Evolutionary conservation across 2,888 invertebrate species (phyloP), one percentile per base, ranked within the genome.

Genomic region (Drosophila borealis): DNA sequence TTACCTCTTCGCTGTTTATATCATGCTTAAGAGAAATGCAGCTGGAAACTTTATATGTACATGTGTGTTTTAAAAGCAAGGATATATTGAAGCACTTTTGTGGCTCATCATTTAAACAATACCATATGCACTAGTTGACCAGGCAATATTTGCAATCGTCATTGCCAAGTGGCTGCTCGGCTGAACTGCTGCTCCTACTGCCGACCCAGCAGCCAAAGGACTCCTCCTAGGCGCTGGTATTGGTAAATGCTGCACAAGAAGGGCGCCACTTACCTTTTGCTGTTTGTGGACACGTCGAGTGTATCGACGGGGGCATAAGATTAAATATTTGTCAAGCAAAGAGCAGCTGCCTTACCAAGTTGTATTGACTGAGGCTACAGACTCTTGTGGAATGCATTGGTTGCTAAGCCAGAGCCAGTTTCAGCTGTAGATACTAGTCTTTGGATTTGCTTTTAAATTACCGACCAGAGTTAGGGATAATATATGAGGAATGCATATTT

Each of bases 281-380:
- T 19, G 6, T 36, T 4, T 25, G 17, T 37, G 51, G 29, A 14
- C 17, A 19, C 29, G 29, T 65, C 17, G 34, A 50, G 39, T 51
- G 55, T 66, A 46, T 72, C 59, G 73, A 21, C 29, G 59, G 49
- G 49, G 37, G 59, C 55, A 37, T 39, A 54, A 36, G 56, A 13
- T 61, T 49, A 67, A 74, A 72, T 67, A 72, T 72, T 67, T 72
- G 72, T 29, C 17, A 56, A 53, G 51, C 29, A 45, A 61, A 56
- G 41, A 45, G 48, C 68, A 42, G 36, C 48, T 67, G 34, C 14
- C 21, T 39, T 33, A 6, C 17, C 9, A 36, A 67, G 34, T 56
- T 51, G 37, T 57, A 74, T 74, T 72, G 50, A 55, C 59, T 46
- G 37, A 55, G 46, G 50, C 17, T 19, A 42, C n/a, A 10, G 49